Evolutionary conservation across 2,113 vertebrate species (phyloP), one percentile per base, ranked within the genome.

Genomic region (Crypturellus undulatus): DNA sequence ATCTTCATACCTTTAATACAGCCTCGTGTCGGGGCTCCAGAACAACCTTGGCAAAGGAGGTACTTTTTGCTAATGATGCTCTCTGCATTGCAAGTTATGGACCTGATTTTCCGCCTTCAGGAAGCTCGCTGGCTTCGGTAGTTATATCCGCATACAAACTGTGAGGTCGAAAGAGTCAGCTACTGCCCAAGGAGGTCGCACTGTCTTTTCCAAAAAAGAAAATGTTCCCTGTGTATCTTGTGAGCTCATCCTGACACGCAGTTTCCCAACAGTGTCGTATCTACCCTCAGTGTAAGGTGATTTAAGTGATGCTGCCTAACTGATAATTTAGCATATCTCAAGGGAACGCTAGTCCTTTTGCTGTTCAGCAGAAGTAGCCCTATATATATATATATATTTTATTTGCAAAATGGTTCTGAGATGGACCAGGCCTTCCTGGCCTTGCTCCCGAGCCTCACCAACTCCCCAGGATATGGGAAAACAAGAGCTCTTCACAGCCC

Each of bases 361-460:
- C 49, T 0, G 0, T 47, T 82, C 56, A 71, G 2, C 43, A 63
- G 43, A 63, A 24, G 6, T 22, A 78, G 43, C 26, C 17, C 7
- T 68, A 19, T 32, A 28, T 14, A n/a, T n/a, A n/a, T n/a, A n/a
- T n/a, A n/a, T 14, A 63, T 36, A 20, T 45, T 68, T 59, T 32
- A n/a, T 3, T 36, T 20, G 49, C 36, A 63, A 87, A 84, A 54
- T 3, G 1, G 20, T 36, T 26, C 49, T 19, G 12, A 40, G 59
- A 30, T 58, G 87, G 36, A 17, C 16, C 12, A 42, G 67, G 28
- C 28, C 64, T 67, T 63, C 22, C 8, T 19, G 68, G 34, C 49
- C 67, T 79, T 43, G 20, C 8, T n/a, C 28, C 79, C 60, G 72
- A 78, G 56, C 51, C 28, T 43, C 24, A 14, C 16, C 51, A 49